A percentile compares a stretch with the other conserved stretches of the same genome.
Evolutionary conservation across 2,797 vertebrate species (phyloP).

Genomic region (Leptodactylus fallax): DNA sequence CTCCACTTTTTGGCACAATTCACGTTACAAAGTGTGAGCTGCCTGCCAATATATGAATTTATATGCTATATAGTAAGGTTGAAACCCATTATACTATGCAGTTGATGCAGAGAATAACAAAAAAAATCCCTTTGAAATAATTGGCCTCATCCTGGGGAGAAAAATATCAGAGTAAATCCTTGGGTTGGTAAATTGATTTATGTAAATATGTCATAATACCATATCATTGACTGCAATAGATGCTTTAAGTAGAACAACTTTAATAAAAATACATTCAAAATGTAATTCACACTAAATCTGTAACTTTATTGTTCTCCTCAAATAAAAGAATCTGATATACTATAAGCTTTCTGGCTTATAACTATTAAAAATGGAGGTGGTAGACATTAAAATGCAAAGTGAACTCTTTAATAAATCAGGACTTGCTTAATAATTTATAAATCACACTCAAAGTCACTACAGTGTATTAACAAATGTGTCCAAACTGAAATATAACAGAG

Average conservation of each 20-base stretch:
- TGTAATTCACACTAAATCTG: background rate
- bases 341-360: conserved; percentile 19
- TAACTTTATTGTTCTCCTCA: background rate
- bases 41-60: too few relatives aligned
- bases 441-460: background rate
- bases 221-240: background rate
- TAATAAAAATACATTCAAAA: background rate
- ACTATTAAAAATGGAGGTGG: conserved; percentile 22
- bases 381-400: conserved; percentile 18
- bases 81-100: too few relatives aligned
- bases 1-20: too few relatives aligned
- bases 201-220: background rate
- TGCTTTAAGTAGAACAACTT: background rate
- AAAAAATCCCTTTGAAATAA: too few relatives aligned
- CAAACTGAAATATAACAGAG: background rate
- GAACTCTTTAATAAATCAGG: conserved; percentile 18
- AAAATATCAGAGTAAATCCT: background rate
- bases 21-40: too few relatives aligned
- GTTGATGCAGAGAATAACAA: too few relatives aligned
- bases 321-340: background rate
- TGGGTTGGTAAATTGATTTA: background rate
- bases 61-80: too few relatives aligned
- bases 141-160: too few relatives aligned
- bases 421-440: conserved; percentile 11
- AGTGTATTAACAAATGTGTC: background rate